Base-by-base conservation (phyloP, 2,888 invertebrate species). In the Stramonita haemastoma region DNA sequence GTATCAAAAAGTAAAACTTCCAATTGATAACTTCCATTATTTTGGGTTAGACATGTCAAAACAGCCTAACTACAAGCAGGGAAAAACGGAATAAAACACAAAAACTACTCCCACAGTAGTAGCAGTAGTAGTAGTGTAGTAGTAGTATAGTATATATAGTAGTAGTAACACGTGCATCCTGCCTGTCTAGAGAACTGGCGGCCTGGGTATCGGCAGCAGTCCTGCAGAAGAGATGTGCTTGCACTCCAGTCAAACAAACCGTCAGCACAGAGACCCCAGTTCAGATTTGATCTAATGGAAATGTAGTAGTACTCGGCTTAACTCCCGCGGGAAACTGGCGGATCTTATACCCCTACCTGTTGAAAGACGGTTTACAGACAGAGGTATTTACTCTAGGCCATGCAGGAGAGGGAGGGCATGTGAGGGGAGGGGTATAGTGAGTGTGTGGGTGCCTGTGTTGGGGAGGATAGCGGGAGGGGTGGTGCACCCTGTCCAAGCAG, bases 401-500 rank as follows among this genome's bases (percentile, higher is more conserved):
- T 79, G n/a, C 1, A n/a, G n/a, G 70, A 4, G 70, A n/a, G 70
- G n/a, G 66, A 66, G 66, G 32, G 79, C 22, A 15, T 29, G n/a
- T 26, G 36, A 29, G 73, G 36, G 34, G 36, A 19, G 15, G 29
- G 66, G 57, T 26, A 70, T 34, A 86, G 29, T 32, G 46, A 46
- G 46, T 46, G 46, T 46, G 46, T 46, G 46, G 46, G 46, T 46
- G 46, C 46, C 46, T 46, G 46, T 46, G 46, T 46, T 46, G 46
- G 46, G 46, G 46, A 46, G 46, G 46, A 46, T 46, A 46, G 46
- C 2, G 46, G 46, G 46, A 8, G 46, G 8, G 46, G 46, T 46
- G 46, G 46, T 46, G 46, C 46, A 46, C 46, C 60, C 88, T 88
- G 83, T 88, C 32, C 84, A 83, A 29, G 32, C 79, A 79, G 34